Base-by-base conservation (phyloP, 23 tunicate species). In the Trididemnum nubilum region DNA sequence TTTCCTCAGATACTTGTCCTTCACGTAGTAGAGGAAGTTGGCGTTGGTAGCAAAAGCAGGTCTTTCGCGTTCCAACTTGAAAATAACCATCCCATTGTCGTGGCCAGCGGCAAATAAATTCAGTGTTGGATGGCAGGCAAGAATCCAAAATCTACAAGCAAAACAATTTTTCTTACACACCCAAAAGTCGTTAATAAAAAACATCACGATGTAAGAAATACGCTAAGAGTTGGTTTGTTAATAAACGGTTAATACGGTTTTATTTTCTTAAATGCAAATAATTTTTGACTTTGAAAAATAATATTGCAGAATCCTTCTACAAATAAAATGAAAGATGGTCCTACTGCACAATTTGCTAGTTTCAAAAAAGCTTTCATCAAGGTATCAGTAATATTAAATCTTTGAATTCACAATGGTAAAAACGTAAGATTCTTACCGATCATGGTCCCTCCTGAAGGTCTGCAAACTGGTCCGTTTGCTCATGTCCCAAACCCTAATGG, bases 71-170 rank as follows among this genome's bases (percentile, higher is more conserved):
- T 95, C 99, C 83, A 95, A 77, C 65, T 95, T 95, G 80, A 95
- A 95, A 3, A 95, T 81, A 37, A 90, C 88, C 96, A 95, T 79
- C 33, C 99, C 99, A 52, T 73, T 67, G 72, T 95, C 99, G 40
- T 95, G 99, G 18, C 99, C 99, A 39, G 99, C 99, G 44, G 99
- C 99, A 79, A 95, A 95, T 51, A 95, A 63, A 58, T 95, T 95
- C 35, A 95, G 73, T 36, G 96, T 82, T 23, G 99, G 99, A 67
- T 95, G 99, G 83, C 96, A 90, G 15, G 92, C 65, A 75, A 95
- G 37, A 54, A 95, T 90, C 99, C 99, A 95, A 72, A 87, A 90
- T 61, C 99, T 93, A 65, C 2, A 49, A 9, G 12, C 12, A 49
- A 12, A 18, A 18, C 57, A 65, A 81, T n/a, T n/a, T n/a, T n/a